phyloP scores from a whole-genome alignment of 2,797 vertebrate genomes.

The Lerista edwardsae region DNA sequence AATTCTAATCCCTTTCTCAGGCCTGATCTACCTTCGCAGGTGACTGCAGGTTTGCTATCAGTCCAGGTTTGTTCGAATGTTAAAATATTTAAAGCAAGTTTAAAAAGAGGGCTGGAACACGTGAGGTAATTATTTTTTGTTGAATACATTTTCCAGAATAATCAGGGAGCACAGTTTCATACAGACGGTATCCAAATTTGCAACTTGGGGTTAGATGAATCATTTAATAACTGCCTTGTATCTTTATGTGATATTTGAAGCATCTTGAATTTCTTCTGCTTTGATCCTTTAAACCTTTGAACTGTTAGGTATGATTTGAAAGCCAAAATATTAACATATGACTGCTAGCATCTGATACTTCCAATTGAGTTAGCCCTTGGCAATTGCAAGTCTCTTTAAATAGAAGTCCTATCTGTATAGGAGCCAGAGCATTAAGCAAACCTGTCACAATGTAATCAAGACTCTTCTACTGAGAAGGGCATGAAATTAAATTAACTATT shows the following conservation, averaged over 20 bases:
- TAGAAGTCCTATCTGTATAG: constrained; percentile 1
- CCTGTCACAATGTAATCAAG: constrained; percentile 8
- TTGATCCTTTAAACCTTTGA: constrained; percentile 30
- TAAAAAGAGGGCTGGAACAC: no score
- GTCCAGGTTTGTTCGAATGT: background rate
- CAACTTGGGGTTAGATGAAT: no score
- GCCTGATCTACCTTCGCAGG: no score
- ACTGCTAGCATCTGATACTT: constrained; percentile 19
- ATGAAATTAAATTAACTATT: constrained; percentile 25
- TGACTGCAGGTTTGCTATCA: background rate
- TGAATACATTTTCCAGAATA: no score
- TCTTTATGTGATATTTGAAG: background rate
- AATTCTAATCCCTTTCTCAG: no score
- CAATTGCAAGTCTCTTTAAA: constrained; percentile 52
- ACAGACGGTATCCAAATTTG: no score
- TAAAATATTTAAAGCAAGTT: background rate
- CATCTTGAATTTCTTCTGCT: background rate
- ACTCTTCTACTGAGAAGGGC: constrained; percentile 23
- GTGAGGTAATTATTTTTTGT: no score
- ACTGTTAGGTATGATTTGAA: constrained; percentile 39
- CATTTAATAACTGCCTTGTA: background rate
- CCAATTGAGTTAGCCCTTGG: constrained; percentile 22
- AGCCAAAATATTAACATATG: constrained; percentile 37
- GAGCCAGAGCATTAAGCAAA: constrained; percentile 40
- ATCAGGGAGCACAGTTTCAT: no score